Percentiles rank a stretch among this genome's conserved stretches.
Conservation (phyloP, 2,797 vertebrate species). For the Prionace glauca region DNA sequence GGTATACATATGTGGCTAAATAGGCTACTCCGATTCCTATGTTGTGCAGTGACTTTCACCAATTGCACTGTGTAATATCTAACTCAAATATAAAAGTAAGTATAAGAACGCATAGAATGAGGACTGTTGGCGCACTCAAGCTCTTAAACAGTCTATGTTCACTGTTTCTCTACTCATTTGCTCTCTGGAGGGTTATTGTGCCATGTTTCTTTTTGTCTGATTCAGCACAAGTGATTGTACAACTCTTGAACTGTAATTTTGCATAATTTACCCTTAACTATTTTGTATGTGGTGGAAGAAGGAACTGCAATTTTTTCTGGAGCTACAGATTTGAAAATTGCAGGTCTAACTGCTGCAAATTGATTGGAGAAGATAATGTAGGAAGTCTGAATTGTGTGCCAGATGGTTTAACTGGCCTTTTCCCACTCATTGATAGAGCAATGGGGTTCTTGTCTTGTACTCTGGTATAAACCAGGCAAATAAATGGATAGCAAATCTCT, state of each 20-base stretch:
- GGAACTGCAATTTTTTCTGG: not conserved
- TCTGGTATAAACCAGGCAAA: not conserved
- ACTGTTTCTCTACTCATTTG: not conserved
- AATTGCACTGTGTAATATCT: not conserved
- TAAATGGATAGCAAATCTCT: not conserved
- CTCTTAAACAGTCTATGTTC: not conserved
- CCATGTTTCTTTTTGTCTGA: not conserved
- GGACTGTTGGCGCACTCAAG: too few relatives aligned
- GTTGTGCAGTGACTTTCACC: not conserved
- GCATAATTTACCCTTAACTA: not conserved
- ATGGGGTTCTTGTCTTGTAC: not conserved
- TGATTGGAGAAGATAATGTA: not conserved
- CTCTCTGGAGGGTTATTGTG: not conserved
- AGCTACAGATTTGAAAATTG: not conserved
- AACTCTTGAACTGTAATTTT: not conserved
- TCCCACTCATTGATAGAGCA: not conserved
- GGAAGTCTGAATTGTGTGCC: not conserved
- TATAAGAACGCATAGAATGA: not conserved
- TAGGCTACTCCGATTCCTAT: not conserved
- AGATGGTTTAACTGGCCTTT: not conserved
- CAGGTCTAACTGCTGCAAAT: not conserved
- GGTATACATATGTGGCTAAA: not conserved
- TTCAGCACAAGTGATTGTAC: not conserved
- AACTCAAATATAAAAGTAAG: not conserved
- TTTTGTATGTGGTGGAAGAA: not conserved